phyloP scores from a whole-genome alignment of 2,797 vertebrate species.

The Rhabdophis nuchalis region DNA sequence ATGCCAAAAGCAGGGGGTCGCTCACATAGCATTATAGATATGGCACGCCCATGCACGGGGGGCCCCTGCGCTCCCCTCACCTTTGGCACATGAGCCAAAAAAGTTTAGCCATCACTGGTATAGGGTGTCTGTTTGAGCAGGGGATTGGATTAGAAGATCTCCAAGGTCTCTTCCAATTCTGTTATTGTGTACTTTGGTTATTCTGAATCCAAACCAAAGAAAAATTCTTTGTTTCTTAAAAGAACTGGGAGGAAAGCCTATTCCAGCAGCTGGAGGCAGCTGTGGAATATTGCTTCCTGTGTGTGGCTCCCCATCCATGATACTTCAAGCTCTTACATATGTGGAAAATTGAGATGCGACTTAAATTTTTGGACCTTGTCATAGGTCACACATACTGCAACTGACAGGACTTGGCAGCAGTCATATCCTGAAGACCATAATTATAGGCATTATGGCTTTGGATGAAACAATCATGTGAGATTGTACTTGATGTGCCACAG shows the following conservation, averaged over 20 bases:
- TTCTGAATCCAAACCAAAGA: constrained; percentile 15
- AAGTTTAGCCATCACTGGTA: no score
- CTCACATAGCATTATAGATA: no score
- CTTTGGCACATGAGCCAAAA: no score
- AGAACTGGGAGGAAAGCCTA: background rate
- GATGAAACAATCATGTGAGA: background rate
- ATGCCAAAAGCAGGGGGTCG: no score
- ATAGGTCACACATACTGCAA: background rate
- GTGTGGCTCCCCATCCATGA: constrained; percentile 21
- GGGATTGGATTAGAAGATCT: background rate
- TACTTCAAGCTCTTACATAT: background rate
- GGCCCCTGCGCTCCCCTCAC: no score
- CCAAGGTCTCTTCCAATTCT: background rate
- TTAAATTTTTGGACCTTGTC: background rate
- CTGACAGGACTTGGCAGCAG: background rate
- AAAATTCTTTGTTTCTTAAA: constrained; percentile 31
- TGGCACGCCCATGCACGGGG: no score
- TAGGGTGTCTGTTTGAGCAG: background rate
- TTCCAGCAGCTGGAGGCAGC: constrained; percentile 38
- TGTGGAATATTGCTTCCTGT: background rate
- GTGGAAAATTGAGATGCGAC: constrained; percentile 22
- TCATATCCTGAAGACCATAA: accelerated
- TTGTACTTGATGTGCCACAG: no score
- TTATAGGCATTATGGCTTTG: background rate
- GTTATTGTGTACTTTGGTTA: background rate